These are phyloP conservation scores for Scalopus aquaticus DNA, from an alignment of 2,113 vertebrate genomes.

Conservation along the genomic window DNA sequence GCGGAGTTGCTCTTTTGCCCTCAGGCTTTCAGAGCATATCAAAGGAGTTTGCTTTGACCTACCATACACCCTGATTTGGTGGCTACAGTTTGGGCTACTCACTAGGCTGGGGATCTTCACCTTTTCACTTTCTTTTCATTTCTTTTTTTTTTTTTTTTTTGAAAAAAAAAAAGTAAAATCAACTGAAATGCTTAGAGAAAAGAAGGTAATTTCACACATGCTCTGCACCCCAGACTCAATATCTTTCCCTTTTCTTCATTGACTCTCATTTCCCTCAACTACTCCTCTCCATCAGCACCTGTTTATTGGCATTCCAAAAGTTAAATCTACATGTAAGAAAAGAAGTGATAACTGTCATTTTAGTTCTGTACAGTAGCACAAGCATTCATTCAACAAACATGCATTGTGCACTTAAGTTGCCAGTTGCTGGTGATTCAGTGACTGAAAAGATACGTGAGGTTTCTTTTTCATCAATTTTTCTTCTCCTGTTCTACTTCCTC, in stretches of 20 bases:
- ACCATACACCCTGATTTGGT: neutral
- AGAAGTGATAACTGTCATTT: neutral
- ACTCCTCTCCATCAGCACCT: neutral
- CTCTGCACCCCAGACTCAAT: neutral
- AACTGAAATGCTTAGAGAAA: neutral
- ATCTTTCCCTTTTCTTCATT: neutral
- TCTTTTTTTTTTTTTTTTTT: too few species aligned
- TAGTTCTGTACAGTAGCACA: neutral
- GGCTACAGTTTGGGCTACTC: neutral
- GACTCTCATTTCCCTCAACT: neutral
- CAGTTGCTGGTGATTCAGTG: neutral
- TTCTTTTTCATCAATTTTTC: neutral
- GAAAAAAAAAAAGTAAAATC: neutral
- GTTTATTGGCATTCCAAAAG: neutral
- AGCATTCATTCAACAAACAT: constrained; percentile 5
- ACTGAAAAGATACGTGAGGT: neutral
- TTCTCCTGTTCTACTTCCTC: neutral
- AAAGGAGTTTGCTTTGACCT: constrained; percentile 46
- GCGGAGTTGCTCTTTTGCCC: constrained; percentile 24
- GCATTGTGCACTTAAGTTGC: neutral
- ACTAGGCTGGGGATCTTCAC: neutral
- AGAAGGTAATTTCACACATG: neutral
- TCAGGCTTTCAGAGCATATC: constrained; percentile 6
- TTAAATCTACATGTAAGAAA: neutral
- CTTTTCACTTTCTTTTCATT: neutral